Conservation (phyloP, 2,888 invertebrate species). For the Dryobotodes eremita region DNA sequence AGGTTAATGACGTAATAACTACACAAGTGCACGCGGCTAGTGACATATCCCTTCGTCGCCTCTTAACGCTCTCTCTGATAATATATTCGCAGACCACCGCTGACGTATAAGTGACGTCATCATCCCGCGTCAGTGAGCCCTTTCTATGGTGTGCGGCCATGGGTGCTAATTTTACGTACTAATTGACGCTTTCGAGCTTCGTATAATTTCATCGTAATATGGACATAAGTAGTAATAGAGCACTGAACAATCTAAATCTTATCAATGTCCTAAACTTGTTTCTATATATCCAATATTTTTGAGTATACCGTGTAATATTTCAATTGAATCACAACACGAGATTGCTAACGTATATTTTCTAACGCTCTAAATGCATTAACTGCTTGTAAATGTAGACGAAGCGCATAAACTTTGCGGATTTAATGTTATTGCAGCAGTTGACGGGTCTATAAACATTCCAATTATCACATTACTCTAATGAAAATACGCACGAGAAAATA, state of each 20-base stretch:
- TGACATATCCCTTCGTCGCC: slow-evolving; percentile 22
- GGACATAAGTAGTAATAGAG: not conserved
- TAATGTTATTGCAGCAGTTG: slow-evolving; percentile 53
- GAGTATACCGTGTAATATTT: not conserved
- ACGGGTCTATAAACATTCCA: slow-evolving; percentile 53
- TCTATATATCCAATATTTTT: not conserved
- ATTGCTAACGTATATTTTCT: slow-evolving; percentile 33
- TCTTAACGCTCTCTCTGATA: slow-evolving; percentile 18
- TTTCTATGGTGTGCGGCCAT: slow-evolving; percentile 26
- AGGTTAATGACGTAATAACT: not conserved
- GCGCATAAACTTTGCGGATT: slow-evolving; percentile 48
- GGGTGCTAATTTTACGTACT: slow-evolving; percentile 40
- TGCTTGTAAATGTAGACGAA: slow-evolving; percentile 40
- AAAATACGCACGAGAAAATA: slow-evolving; percentile 45
- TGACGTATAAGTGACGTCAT: slow-evolving; percentile 41
- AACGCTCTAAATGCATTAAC: slow-evolving; percentile 40
- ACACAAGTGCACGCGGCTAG: not conserved
- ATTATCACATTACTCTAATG: slow-evolving; percentile 47
- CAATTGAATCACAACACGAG: not conserved
- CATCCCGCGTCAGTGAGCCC: slow-evolving; percentile 27
- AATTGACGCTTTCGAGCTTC: slow-evolving; percentile 43
- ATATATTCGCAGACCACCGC: slow-evolving; percentile 51
- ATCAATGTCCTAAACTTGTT: not conserved
- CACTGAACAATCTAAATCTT: not conserved
- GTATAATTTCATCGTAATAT: slow-evolving; percentile 20